A percentile compares a stretch with the other conserved stretches of the same genome.
These are phyloP conservation scores for Eubucco bourcierii DNA, from an alignment of 2,113 vertebrate genomes.

Conservation along the genomic window DNA sequence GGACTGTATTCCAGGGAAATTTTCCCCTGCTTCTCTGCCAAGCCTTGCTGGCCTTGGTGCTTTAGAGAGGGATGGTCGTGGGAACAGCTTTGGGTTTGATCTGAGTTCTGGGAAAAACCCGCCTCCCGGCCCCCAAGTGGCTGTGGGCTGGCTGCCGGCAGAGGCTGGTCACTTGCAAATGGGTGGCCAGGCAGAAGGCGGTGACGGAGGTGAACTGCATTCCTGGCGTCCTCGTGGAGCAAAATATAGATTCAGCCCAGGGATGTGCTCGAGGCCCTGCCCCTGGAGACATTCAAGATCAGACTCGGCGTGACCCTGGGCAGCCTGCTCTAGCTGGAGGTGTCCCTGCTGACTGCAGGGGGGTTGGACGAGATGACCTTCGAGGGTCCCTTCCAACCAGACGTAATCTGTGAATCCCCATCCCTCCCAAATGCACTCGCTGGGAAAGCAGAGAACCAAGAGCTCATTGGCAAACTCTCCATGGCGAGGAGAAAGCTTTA, in stretches of 20 bases:
- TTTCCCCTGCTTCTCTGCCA: neutral
- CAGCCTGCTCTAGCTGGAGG: too few relatives aligned
- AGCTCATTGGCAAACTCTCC: neutral
- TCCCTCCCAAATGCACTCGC: neutral
- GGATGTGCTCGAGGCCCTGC: too few relatives aligned
- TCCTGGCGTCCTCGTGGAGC: neutral
- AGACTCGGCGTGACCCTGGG: too few relatives aligned
- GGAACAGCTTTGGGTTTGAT: slow-evolving; percentile 17
- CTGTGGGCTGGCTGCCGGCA: neutral
- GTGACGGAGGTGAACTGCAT: neutral
- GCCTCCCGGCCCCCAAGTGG: neutral
- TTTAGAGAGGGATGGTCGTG: slow-evolving; percentile 12
- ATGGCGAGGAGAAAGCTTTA: fast-evolving
- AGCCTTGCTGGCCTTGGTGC: neutral
- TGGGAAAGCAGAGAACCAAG: neutral
- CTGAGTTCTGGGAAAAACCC: slow-evolving; percentile 1
- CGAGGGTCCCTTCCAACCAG: too few relatives aligned
- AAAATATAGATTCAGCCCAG: neutral
- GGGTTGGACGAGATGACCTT: too few relatives aligned
- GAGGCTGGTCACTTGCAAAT: neutral
- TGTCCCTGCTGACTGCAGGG: too few relatives aligned
- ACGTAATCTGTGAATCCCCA: too few relatives aligned
- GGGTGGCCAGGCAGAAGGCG: neutral
- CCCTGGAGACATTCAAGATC: too few relatives aligned
- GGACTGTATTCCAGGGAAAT: neutral